Evolutionary conservation across 2,888 invertebrate species (phyloP), one percentile per base, ranked within the genome.

Genomic region (Octonoba sinensis): DNA sequence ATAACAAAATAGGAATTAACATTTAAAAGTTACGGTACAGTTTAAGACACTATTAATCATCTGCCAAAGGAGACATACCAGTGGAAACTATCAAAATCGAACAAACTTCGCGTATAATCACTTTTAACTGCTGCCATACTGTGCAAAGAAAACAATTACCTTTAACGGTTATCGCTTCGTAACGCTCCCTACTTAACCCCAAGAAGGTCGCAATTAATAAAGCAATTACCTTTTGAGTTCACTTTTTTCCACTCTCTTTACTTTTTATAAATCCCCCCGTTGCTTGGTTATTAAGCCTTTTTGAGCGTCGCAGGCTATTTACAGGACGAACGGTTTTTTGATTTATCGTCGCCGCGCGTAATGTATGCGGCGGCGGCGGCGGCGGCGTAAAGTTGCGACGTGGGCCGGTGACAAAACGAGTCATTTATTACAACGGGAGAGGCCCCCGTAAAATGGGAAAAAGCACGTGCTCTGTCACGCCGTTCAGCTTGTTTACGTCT

Each of bases 181-280:
- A 75, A 60, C 49, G 75, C 49, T 57, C 47, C 27, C 49, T 56
- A 66, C 79, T 81, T 81, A 81, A 81, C 79, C 79, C 46, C 18
- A 20, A 18, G 18, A 54, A 62, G 79, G 79, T 81, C 79, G 67
- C 79, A 81, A 81, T 81, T 81, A 81, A 81, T 81, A 81, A 81
- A 81, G 79, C 79, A 81, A 81, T 81, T 81, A 81, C 79, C 79
- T 81, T 72, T 72, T 67, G 36, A 36, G 36, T 36, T 36, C 36
- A 8, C 36, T 36, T 36, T 36, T 36, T 36, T 44, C 62, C 20
- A 44, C 46, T 44, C 46, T 46, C 46, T 36, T 62, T 62, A 18
- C 46, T 36, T 62, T 62, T 62, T 62, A 44, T 62, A 62, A 62
- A 44, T 46, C 62, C 62, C n/a, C 18, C 44, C 62, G 62, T 46